phyloP scores from a whole-genome alignment of 2,113 vertebrate species.

The Hippocampus zosterae region DNA sequence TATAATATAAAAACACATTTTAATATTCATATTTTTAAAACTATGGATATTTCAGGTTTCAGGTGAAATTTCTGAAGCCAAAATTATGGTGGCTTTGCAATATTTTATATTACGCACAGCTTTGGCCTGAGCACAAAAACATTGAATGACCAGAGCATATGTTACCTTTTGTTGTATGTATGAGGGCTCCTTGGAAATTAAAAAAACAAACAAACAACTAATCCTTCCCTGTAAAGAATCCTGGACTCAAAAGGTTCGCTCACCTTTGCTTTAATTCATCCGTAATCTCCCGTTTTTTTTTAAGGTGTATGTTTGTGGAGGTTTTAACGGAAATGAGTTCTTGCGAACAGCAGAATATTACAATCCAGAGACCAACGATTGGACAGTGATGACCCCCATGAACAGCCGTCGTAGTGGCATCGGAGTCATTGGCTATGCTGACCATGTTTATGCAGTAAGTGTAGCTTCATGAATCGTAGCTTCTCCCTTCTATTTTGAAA shows the following conservation, averaged over 20 bases:
- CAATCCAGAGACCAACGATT: constrained; percentile 33
- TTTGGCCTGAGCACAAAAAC: constrained; percentile 29
- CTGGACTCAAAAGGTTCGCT: constrained; percentile 56
- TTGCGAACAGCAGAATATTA: constrained; percentile 64
- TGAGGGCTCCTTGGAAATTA: not conserved
- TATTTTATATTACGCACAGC: too few relatives aligned
- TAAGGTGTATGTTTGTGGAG: constrained; percentile 87
- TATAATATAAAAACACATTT: too few relatives aligned
- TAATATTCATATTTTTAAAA: too few relatives aligned
- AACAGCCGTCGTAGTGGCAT: constrained; percentile 16
- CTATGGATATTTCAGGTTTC: too few relatives aligned
- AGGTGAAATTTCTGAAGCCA: too few relatives aligned
- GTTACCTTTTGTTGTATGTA: too few relatives aligned
- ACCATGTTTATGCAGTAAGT: constrained; percentile 36
- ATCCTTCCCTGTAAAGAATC: not conserved
- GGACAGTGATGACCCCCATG: constrained; percentile 38
- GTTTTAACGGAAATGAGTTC: constrained; percentile 78
- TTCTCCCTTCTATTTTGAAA: constrained; percentile 24
- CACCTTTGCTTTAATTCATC: not conserved
- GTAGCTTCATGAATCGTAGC: not conserved
- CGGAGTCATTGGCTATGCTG: constrained; percentile 19
- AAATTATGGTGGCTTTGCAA: not conserved
- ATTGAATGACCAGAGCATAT: too few relatives aligned
- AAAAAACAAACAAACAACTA: too few relatives aligned
- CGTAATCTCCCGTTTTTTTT: not conserved